Evolutionary conservation across 2,888 invertebrate genomes (phyloP), one percentile per base, ranked within the genome.

Genomic region (Perizoma affinitatum): DNA sequence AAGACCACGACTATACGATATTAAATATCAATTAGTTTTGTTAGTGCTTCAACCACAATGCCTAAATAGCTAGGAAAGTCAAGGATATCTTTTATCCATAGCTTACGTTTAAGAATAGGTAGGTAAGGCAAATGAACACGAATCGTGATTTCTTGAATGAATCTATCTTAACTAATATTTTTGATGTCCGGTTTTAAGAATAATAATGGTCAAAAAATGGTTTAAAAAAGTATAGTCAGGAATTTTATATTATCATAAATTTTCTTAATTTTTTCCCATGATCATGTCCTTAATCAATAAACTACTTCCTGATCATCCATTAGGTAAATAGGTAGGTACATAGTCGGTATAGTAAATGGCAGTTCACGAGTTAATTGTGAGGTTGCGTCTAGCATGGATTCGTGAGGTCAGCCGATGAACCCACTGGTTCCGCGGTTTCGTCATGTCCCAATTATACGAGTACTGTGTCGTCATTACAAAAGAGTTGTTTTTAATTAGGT

Each of bases 371-470:
- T 78, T 84, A 84, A 86, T 86, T 83, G 79, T 80, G 65, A 73
- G 74, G 75, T 74, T 77, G 75, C 78, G 74, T 79, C 78, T 62
- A 66, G 63, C 67, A 59, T 72, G 66, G 64, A 71, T 75, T 80
- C 86, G 85, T 85, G 87, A 87, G 87, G 86, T 87, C 84, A 63
- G 65, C 57, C 43, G 63, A 71, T 80, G 83, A 84, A 80, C 84
- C 67, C 74, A 45, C 48, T 55, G 67, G 77, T 84, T 84, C 84
- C 84, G 82, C 54, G 71, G 71, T 80, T 77, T 74, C 74, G 61
- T 69, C 75, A 79, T 70, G 64, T 63, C 61, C 65, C 68, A 73
- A 73, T 73, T 76, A 72, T 60, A 65, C 6, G 38, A 38, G 5
- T 38, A 7, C 62, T 56, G 58, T 71, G 72, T 71, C 65, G 58